Evolutionary conservation across 1,140 invertebrate genomes (phyloP), one percentile per base, ranked within the genome.

Genomic region (Riptortus pedestris): DNA sequence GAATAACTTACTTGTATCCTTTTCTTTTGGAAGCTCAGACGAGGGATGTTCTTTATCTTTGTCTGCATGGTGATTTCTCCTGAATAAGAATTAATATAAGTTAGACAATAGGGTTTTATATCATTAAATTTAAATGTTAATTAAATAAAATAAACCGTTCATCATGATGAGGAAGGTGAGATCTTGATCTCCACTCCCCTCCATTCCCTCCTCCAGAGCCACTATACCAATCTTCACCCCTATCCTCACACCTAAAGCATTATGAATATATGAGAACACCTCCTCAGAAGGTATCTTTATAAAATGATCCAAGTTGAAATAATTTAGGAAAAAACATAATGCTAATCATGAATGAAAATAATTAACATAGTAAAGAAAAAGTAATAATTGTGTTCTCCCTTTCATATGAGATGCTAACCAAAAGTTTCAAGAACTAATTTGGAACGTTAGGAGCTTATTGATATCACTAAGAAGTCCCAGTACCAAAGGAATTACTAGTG

Each of bases 41-140:
- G 74, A 72, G 75, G 76, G 64, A 75, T 75, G 71, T 73, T 77
- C 65, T 70, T 69, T 55, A 69, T 69, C 60, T 70, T 66, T 58
- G 9, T 45, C 33, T 59, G 28, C 38, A 38, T 24, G 63, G 59
- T 59, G 51, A 29, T 47, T 64, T 55, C 29, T 64, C 18, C 55
- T 51, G 20, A 64, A 47, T 33, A 43, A 14, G 28, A 38, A 52
- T 24, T 38, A 7, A 14, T 38, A 38, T 38, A 38, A 38, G 14
- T 7, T 38, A 7, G 5, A 38, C 14, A 5, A 38, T 38, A 14
- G 31, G 31, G 14, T 38, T 38, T 7, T 7, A 38, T 38, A 38
- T 14, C 31, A 38, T 14, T n/a, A 38, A 38, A 5, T 38, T 7
- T 7, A 38, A 38, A 7, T 14, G 14, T 38, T 38, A 38, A 7